A percentile compares a stretch with the other conserved stretches of the same genome.
Conservation (phyloP, 2,797 vertebrate species). For the Xyrichtys novacula region DNA sequence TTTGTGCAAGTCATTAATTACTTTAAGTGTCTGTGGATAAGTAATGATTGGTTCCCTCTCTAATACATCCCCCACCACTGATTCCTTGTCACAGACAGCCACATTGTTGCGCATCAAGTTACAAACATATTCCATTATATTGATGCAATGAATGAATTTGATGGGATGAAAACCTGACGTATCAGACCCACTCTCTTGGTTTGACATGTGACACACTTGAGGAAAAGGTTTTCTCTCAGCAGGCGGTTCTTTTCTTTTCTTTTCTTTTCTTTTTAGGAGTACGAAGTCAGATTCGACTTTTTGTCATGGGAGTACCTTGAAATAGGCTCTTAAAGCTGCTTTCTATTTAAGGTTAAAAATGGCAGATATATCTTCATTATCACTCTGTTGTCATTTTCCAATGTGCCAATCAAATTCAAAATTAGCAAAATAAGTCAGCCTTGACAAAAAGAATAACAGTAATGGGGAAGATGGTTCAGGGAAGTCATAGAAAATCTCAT, state of each 20-base stretch:
- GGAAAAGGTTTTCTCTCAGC: conserved; percentile 27
- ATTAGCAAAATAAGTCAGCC: neutral
- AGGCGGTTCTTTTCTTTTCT: conserved; percentile 14
- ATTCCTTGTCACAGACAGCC: conserved; percentile 56
- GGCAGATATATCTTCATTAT: neutral
- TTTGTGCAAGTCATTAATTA: conserved; percentile 87
- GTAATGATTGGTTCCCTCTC: conserved; percentile 79
- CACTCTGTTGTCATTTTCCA: neutral
- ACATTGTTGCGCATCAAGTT: conserved; percentile 58
- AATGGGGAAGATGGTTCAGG: no score
- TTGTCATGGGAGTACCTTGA: conserved; percentile 5
- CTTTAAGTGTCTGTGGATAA: conserved; percentile 81
- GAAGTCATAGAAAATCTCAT: no score
- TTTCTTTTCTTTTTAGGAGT: neutral
- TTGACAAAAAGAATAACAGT: neutral
- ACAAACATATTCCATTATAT: conserved; percentile 49
- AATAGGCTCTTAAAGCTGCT: neutral
- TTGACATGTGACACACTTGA: conserved; percentile 36
- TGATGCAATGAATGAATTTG: conserved; percentile 44
- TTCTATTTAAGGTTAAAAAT: conserved; percentile 13
- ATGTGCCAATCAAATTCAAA: neutral
- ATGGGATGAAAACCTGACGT: conserved; percentile 36
- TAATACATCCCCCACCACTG: conserved; percentile 56
- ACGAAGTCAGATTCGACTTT: conserved; percentile 14
- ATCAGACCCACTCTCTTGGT: conserved; percentile 28